Percentiles rank a stretch among this genome's conserved stretches.
These are phyloP conservation scores for Parapristionchus giblindavisi DNA, from an alignment of 2,888 invertebrate genomes.

Conservation along the genomic window DNA sequence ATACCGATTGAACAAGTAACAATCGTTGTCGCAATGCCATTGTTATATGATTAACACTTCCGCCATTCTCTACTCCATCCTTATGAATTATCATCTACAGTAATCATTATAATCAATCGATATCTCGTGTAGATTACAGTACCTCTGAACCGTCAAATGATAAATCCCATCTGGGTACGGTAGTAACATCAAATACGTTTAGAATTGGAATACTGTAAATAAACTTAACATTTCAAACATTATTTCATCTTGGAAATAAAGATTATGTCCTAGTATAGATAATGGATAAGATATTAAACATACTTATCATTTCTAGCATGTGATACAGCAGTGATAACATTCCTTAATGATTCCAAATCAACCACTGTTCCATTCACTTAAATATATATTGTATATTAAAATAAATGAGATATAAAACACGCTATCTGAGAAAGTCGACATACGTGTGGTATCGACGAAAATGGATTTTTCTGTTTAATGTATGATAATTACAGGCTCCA, in stretches of 20 bases:
- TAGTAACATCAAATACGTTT: constrained; percentile 53
- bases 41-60: constrained; percentile 6
- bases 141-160: constrained; percentile 9
- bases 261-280: background rate
- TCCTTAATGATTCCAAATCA: constrained; percentile 27
- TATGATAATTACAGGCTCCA: too few relatives aligned
- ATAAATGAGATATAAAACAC: too few relatives aligned
- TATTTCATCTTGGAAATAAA: too few relatives aligned
- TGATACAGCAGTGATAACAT: constrained; percentile 33
- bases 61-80: background rate
- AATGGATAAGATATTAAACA: background rate
- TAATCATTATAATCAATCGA: background rate
- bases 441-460: too few relatives aligned
- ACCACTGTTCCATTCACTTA: constrained; percentile 24
- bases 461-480: too few relatives aligned
- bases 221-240: too few relatives aligned
- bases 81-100: background rate
- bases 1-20: constrained; percentile 48
- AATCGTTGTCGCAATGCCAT: constrained; percentile 46
- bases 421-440: too few relatives aligned
- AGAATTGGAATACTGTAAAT: constrained; percentile 48
- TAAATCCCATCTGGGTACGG: constrained; percentile 37
- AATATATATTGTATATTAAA: background rate
- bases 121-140: background rate
- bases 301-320: constrained; percentile 34